Evolutionary conservation across 2,888 invertebrate genomes (phyloP).

Genomic region (Euphydryas editha): DNA sequence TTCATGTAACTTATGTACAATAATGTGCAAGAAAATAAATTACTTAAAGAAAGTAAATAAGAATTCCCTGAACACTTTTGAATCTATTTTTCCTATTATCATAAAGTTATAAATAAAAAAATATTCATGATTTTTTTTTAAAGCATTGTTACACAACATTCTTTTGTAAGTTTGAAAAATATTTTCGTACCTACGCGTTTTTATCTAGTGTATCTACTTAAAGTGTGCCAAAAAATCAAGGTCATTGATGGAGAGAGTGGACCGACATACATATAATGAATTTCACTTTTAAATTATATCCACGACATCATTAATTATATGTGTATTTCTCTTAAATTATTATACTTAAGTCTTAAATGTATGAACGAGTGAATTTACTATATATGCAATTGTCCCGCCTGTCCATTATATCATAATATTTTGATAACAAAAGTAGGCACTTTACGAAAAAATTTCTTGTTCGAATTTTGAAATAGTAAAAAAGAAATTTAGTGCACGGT

Average conservation of each 20-base stretch:
- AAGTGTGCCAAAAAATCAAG: conserved; percentile 50
- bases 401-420: neutral
- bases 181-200: neutral
- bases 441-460: neutral
- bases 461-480: neutral
- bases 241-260: conserved; percentile 47
- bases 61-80: no score
- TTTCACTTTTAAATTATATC: conserved; percentile 43
- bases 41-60: no score
- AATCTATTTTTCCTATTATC: no score
- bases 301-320: no score
- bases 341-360: neutral
- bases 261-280: conserved; percentile 32
- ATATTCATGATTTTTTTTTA: neutral
- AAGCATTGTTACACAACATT: neutral
- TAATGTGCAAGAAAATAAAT: no score
- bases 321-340: no score
- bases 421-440: no score
- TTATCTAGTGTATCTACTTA: conserved; percentile 2
- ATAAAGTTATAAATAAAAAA: no score
- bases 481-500: neutral
- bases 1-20: no score
- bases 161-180: neutral
- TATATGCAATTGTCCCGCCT: neutral
- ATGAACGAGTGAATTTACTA: neutral